phyloP scores from a whole-genome alignment of 1,140 invertebrate genomes.

The Steinernema khuongi region DNA sequence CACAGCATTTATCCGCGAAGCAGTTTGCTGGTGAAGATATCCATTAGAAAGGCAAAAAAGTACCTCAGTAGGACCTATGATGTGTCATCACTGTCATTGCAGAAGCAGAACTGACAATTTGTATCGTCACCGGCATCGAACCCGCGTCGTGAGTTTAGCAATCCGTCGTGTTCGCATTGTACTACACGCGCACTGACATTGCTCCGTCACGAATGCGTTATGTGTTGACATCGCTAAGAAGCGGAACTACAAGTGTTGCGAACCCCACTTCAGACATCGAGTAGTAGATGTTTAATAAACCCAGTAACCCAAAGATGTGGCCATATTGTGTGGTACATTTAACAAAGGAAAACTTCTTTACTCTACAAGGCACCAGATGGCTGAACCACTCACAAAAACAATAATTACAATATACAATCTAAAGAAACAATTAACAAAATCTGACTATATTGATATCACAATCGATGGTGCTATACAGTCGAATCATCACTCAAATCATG shows the following conservation, averaged over 20 bases:
- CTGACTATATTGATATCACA: background rate
- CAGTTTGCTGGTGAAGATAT: background rate
- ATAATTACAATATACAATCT: background rate
- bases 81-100: background rate
- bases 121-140: conserved; percentile 14
- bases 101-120: conserved; percentile 15
- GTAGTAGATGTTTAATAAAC: no score
- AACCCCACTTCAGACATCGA: no score
- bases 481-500: background rate
- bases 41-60: background rate
- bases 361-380: no score
- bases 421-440: background rate
- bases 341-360: no score
- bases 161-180: background rate
- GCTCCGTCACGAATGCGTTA: background rate
- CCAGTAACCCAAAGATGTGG: no score
- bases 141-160: background rate
- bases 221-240: background rate
- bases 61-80: conserved; percentile 16
- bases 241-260: no score
- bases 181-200: background rate
- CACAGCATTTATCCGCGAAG: no score
- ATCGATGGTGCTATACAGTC: background rate
- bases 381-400: background rate
- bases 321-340: no score